Conservation (phyloP, 1,140 invertebrate genomes). For the Anadara kagoshimensis region DNA sequence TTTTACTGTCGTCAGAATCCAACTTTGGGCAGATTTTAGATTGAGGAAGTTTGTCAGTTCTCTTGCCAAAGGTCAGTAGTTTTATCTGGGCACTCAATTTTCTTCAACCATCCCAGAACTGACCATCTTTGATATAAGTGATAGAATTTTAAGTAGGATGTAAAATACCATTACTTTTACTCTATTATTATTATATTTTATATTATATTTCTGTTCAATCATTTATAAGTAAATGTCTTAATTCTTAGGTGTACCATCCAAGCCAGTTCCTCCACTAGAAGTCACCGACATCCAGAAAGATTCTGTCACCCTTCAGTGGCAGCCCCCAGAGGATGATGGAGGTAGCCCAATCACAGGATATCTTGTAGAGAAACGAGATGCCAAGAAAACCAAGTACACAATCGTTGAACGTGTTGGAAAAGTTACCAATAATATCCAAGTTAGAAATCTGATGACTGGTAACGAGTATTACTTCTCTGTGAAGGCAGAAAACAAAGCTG, state of each 20-base stretch:
- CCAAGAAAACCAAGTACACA: slow-evolving; percentile 89
- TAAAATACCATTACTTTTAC: too few relatives aligned
- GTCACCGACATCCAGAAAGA: slow-evolving; percentile 62
- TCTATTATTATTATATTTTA: too few relatives aligned
- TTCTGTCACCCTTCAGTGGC: slow-evolving; percentile 90
- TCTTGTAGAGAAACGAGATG: slow-evolving; percentile 69
- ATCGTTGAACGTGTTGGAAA: slow-evolving; percentile 78
- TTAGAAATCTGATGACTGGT: slow-evolving; percentile 88
- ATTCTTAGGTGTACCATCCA: slow-evolving; percentile 88
- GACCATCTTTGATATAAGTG: too few relatives aligned
- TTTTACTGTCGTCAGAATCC: too few relatives aligned
- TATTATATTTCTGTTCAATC: too few relatives aligned
- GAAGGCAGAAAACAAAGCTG: slow-evolving; percentile 97
- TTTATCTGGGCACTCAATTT: too few relatives aligned
- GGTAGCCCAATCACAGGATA: slow-evolving; percentile 79
- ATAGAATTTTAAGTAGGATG: too few relatives aligned
- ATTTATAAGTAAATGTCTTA: not conserved
- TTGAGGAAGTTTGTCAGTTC: too few relatives aligned
- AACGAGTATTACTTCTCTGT: slow-evolving; percentile 97
- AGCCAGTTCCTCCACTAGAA: slow-evolving; percentile 93
- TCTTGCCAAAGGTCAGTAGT: too few relatives aligned
- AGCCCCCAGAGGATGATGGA: slow-evolving; percentile 92
- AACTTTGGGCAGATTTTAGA: too few relatives aligned
- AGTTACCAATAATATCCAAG: slow-evolving; percentile 80
- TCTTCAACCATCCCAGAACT: too few relatives aligned